A percentile compares a stretch with the other conserved stretches of the same genome.
Conservation (phyloP, 2,888 invertebrate species). For the Hypena proboscidalis region DNA sequence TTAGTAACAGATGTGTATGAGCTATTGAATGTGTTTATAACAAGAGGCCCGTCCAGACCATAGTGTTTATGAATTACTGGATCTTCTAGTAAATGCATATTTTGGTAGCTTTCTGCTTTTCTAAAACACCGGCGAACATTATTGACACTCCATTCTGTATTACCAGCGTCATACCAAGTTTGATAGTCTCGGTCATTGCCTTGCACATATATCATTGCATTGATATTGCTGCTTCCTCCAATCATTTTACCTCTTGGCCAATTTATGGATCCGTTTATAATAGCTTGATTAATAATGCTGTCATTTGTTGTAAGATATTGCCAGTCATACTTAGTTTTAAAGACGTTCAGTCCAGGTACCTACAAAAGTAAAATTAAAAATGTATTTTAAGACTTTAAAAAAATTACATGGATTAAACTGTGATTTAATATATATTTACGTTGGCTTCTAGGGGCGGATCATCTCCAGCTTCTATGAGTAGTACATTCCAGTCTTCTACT, state of each 20-base stretch:
- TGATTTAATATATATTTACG: slow-evolving; percentile 1
- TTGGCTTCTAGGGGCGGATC: slow-evolving; percentile 42
- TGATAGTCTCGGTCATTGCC: slow-evolving; percentile 81
- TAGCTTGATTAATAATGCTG: slow-evolving; percentile 88
- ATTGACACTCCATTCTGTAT: slow-evolving; percentile 82
- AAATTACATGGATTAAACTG: no score
- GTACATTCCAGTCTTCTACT: slow-evolving; percentile 41
- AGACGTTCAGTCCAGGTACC: background rate
- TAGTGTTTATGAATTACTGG: slow-evolving; percentile 51
- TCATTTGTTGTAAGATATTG: slow-evolving; percentile 92
- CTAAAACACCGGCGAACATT: slow-evolving; percentile 77
- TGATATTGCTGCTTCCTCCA: slow-evolving; percentile 84
- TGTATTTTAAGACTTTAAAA: no score
- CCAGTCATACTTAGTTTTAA: slow-evolving; percentile 88
- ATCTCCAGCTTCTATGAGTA: slow-evolving; percentile 52
- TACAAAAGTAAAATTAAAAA: background rate
- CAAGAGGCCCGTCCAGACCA: slow-evolving; percentile 73
- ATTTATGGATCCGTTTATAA: slow-evolving; percentile 52
- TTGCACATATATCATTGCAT: slow-evolving; percentile 84
- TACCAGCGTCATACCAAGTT: slow-evolving; percentile 81
- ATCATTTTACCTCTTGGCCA: slow-evolving; percentile 88
- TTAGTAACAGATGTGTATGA: slow-evolving; percentile 59
- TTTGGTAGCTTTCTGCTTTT: slow-evolving; percentile 78
- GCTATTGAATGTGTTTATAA: slow-evolving; percentile 72
- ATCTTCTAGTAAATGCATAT: slow-evolving; percentile 43